phyloP scores from a whole-genome alignment of 2,888 invertebrate genomes.

The Lissonota sp. region DNA sequence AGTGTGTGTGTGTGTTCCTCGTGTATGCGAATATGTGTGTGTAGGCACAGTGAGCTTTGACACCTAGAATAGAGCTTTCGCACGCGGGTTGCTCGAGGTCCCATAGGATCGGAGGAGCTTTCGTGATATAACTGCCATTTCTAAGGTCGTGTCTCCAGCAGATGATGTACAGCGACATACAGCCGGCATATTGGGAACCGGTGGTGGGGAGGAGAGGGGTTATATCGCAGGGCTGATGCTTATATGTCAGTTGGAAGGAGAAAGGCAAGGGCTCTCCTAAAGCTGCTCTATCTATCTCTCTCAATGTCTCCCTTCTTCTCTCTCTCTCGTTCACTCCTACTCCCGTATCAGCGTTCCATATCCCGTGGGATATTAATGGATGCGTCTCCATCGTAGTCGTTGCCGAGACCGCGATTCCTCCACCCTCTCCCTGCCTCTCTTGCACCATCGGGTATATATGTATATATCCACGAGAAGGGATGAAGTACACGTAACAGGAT shows the following conservation, averaged over 20 bases:
- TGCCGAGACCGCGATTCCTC: conserved; percentile 18
- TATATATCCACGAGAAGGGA: conserved; percentile 29
- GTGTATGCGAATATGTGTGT: neutral
- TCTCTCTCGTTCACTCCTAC: conserved; percentile 44
- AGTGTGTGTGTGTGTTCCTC: neutral
- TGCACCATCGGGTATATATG: conserved; percentile 16
- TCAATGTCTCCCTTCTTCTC: conserved; percentile 40
- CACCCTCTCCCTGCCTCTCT: conserved; percentile 4
- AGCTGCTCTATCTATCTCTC: conserved; percentile 17
- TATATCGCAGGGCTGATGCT: neutral
- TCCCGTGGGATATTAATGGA: conserved; percentile 78
- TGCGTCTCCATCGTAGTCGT: conserved; percentile 54
- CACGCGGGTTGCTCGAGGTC: conserved; percentile 44
- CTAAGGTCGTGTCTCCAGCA: conserved; percentile 73
- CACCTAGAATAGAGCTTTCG: conserved; percentile 39
- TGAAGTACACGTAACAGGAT: conserved; percentile 46
- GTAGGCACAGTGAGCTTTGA: conserved; percentile 23
- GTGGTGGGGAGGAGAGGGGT: conserved; percentile 7
- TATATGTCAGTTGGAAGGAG: conserved; percentile 4
- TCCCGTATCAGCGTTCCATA: conserved; percentile 70
- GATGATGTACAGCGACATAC: conserved; percentile 75
- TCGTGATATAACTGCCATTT: conserved; percentile 59
- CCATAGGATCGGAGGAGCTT: conserved; percentile 39
- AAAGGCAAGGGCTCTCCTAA: conserved; percentile 39
- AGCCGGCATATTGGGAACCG: conserved; percentile 52